A percentile compares a stretch with the other conserved stretches of the same genome.
Evolutionary conservation across 1,140 invertebrate species (phyloP).

Genomic region (Sycobia sp.): DNA sequence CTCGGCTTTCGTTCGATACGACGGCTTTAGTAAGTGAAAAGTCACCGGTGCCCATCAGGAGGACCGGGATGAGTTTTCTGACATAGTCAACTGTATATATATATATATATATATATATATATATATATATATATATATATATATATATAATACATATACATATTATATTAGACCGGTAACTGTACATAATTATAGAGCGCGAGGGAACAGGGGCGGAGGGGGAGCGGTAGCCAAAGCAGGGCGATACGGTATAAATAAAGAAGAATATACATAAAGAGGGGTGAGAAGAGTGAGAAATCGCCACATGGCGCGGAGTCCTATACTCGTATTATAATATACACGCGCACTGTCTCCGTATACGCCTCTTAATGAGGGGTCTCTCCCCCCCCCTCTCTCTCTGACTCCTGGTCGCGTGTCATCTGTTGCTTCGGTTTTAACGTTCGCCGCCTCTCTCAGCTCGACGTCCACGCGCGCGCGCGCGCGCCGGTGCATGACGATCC

Average conservation of each 20-base stretch:
- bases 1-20: too few species aligned
- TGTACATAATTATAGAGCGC: constrained; percentile 2
- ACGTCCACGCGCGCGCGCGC: too few species aligned
- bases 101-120: too few species aligned
- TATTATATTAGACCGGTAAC: too few species aligned
- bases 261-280: background rate
- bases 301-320: constrained; percentile 32
- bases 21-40: too few species aligned
- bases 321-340: background rate
- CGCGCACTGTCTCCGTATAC: background rate
- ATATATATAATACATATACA: too few species aligned
- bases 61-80: too few species aligned
- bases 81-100: too few species aligned
- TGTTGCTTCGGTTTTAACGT: constrained; percentile 33
- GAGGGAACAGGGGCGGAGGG: background rate
- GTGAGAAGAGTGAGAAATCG: constrained; percentile 28
- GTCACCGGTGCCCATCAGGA: too few species aligned
- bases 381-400: background rate
- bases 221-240: background rate
- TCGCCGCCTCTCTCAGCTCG: too few species aligned
- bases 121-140: too few species aligned
- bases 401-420: constrained; percentile 24
- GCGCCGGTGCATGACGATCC: constrained; percentile 22
- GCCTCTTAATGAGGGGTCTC: constrained; percentile 32
- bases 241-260: background rate